phyloP scores from a whole-genome alignment of 2,113 vertebrate species.

The Cebus imitator region DNA sequence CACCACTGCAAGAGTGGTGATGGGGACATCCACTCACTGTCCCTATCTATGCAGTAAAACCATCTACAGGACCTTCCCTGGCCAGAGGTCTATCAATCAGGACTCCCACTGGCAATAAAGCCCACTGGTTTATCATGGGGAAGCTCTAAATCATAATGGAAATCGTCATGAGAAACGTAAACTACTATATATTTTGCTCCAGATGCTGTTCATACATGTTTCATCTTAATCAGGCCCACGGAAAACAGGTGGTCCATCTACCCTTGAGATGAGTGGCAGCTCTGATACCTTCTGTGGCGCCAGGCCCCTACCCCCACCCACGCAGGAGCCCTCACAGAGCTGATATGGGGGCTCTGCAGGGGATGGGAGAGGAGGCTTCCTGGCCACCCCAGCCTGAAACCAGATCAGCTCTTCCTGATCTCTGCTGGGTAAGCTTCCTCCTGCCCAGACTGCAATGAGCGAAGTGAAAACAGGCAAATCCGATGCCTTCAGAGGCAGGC shows the following conservation, averaged over 20 bases:
- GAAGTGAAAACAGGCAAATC: background rate
- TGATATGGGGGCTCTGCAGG: background rate
- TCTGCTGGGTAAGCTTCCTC: background rate
- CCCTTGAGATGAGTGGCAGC: background rate
- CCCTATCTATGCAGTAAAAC: background rate
- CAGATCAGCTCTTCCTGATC: background rate
- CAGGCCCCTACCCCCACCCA: background rate
- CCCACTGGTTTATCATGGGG: accelerated
- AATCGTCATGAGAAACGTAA: background rate
- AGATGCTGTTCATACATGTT: background rate
- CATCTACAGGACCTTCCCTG: no score
- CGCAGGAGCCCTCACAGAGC: background rate
- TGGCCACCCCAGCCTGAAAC: background rate
- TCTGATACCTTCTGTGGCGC: background rate
- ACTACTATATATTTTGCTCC: background rate
- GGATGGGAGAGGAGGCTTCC: background rate
- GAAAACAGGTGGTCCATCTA: background rate
- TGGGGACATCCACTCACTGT: background rate
- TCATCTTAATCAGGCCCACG: background rate
- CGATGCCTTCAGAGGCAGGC: background rate
- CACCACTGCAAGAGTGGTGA: background rate
- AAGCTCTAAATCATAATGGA: background rate
- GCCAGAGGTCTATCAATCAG: background rate
- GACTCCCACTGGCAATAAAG: background rate
- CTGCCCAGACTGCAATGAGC: background rate